A percentile compares a stretch with the other conserved stretches of the same genome.
These are phyloP conservation scores for Pachycephus smyrnensis DNA, from an alignment of 2,888 invertebrate genomes.

Conservation along the genomic window DNA sequence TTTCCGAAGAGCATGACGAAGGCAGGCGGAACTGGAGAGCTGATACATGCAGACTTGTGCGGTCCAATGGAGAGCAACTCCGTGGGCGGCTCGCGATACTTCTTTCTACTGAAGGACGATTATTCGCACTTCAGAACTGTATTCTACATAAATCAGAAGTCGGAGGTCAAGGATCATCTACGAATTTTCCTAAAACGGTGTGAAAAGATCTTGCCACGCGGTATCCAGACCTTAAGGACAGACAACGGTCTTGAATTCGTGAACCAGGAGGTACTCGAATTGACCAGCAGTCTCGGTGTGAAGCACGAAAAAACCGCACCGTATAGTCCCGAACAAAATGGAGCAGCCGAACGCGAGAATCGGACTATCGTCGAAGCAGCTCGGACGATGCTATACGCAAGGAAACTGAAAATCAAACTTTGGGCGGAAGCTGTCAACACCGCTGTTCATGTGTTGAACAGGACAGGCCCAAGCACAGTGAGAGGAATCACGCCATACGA, in stretches of 20 bases:
- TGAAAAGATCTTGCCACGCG: slow-evolving; percentile 17
- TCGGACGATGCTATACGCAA: slow-evolving; percentile 26
- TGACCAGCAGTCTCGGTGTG: slow-evolving; percentile 14
- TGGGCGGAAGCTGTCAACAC: slow-evolving; percentile 30
- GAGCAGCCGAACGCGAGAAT: slow-evolving; percentile 32
- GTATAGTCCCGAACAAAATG: slow-evolving; percentile 32
- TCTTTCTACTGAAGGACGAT: slow-evolving; percentile 32
- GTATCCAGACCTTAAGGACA: slow-evolving; percentile 21
- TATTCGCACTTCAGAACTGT: slow-evolving; percentile 24
- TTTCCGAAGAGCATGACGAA: slow-evolving; percentile 27
- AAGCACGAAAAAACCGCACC: slow-evolving; percentile 18
- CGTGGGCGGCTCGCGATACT: slow-evolving; percentile 22
- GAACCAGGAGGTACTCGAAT: slow-evolving; percentile 15
- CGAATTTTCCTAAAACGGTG: slow-evolving; percentile 19
- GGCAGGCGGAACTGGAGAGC: slow-evolving; percentile 19
- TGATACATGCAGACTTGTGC: slow-evolving; percentile 26
- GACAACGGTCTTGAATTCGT: slow-evolving; percentile 26
- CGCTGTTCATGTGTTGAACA: slow-evolving; percentile 24
- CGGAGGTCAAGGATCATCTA: slow-evolving; percentile 15
- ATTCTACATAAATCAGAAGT: slow-evolving; percentile 27
- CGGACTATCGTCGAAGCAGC: slow-evolving; percentile 30
- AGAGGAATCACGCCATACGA: slow-evolving; percentile 26
- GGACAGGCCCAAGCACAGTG: slow-evolving; percentile 18
- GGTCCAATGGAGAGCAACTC: slow-evolving; percentile 27
- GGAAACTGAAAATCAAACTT: slow-evolving; percentile 23